Conservation (phyloP, 2,888 invertebrate species). For the Anagyrus pseudococci region DNA sequence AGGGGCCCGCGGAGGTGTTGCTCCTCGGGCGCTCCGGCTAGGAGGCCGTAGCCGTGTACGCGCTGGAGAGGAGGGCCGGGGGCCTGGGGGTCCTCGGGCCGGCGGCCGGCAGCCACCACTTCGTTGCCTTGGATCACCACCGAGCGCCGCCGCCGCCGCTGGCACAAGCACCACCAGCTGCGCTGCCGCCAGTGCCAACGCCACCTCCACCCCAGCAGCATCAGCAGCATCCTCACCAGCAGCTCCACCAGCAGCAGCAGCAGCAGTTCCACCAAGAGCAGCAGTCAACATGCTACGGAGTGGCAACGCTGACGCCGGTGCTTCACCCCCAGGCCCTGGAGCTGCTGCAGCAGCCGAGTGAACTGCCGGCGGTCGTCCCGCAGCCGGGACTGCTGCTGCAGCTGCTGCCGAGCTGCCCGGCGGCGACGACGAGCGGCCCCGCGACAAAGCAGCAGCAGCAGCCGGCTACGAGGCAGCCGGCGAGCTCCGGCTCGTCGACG, state of each 20-base stretch:
- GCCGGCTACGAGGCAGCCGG: constrained; percentile 48
- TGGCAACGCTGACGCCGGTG: constrained; percentile 39
- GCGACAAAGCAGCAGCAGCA: background rate
- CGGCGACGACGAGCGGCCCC: constrained; percentile 25
- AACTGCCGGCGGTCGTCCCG: constrained; percentile 35
- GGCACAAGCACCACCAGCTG: too few species aligned
- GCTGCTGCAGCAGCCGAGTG: constrained; percentile 45
- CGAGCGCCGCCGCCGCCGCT: constrained; percentile 29
- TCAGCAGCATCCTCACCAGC: too few species aligned
- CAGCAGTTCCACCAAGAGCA: constrained; percentile 37
- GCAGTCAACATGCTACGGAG: constrained; percentile 40
- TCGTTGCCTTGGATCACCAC: constrained; percentile 28
- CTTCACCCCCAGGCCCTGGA: constrained; percentile 36
- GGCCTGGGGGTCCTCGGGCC: constrained; percentile 59
- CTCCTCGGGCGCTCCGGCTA: constrained; percentile 34
- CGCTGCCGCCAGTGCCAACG: too few species aligned
- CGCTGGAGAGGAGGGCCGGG: constrained; percentile 59
- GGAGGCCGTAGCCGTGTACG: constrained; percentile 56
- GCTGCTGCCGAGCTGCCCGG: constrained; percentile 23
- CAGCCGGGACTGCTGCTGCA: constrained; percentile 41
- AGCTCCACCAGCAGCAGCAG: constrained; percentile 41
- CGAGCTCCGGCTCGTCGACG: constrained; percentile 39
- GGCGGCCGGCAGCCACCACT: constrained; percentile 44
- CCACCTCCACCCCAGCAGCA: too few species aligned
- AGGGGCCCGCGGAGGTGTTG: background rate